phyloP scores from a whole-genome alignment of 2,113 vertebrate genomes.

The Spea multiplicata region DNA sequence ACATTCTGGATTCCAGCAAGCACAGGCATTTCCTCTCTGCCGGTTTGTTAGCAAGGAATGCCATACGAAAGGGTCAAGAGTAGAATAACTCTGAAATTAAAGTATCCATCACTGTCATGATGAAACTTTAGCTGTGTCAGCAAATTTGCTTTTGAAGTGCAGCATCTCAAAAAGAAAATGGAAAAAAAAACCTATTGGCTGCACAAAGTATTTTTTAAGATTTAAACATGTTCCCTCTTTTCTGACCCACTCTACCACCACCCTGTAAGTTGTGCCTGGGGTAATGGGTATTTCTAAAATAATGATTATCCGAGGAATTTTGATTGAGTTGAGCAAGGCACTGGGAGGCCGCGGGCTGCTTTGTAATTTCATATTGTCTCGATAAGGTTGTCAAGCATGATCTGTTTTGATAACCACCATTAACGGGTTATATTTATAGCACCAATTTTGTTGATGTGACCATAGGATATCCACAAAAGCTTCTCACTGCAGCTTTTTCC shows the following conservation, averaged over 20 bases:
- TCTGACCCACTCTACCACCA: too few species aligned
- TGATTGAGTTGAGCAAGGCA: background rate
- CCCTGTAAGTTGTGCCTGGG: too few species aligned
- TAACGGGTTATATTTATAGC: conserved; percentile 27
- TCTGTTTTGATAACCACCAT: conserved; percentile 23
- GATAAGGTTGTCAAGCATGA: conserved; percentile 24
- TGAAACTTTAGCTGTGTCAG: conserved; percentile 59
- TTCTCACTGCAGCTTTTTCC: background rate
- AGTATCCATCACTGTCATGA: conserved; percentile 56
- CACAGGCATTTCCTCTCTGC: conserved; percentile 49
- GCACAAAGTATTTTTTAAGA: background rate
- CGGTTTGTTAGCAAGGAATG: conserved; percentile 58
- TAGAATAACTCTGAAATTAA: conserved; percentile 62
- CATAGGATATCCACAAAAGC: background rate
- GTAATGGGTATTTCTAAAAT: too few species aligned
- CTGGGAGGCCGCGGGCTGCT: conserved; percentile 8
- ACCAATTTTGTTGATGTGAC: conserved; percentile 2
- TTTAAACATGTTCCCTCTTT: too few species aligned
- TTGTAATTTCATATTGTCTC: conserved; percentile 31
- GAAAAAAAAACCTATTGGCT: background rate
- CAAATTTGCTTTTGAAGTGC: conserved; percentile 65
- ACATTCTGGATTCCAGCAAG: conserved; percentile 50
- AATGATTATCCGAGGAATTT: too few species aligned
- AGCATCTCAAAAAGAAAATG: conserved; percentile 23
- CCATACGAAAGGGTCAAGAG: conserved; percentile 53